These are phyloP conservation scores for Antedon bifida DNA, from an alignment of 35 echinoderm and acorn worm species.

Conservation along the genomic window DNA sequence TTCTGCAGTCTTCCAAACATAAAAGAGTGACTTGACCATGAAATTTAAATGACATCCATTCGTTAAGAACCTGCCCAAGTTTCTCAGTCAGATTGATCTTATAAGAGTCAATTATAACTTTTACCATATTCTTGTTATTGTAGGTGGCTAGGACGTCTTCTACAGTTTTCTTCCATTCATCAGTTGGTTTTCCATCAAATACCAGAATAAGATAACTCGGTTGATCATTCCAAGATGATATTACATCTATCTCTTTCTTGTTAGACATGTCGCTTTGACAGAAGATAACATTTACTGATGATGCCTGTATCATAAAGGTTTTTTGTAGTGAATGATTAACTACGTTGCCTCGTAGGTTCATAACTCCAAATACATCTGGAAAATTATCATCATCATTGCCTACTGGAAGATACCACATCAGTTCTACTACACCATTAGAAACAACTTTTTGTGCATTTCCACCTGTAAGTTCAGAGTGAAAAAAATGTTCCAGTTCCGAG, in stretches of 20 bases:
- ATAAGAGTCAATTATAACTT: not conserved
- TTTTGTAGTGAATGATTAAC: not conserved
- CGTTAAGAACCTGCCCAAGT: not conserved
- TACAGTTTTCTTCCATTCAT: not conserved
- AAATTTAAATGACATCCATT: not conserved
- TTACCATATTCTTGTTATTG: not conserved
- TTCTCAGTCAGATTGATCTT: not conserved
- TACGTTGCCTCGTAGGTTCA: not conserved
- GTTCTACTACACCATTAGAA: not conserved
- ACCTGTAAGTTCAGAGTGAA: not conserved
- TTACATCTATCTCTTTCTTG: not conserved
- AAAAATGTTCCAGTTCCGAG: slow-evolving; percentile 5
- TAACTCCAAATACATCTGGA: not conserved
- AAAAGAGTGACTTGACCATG: not conserved
- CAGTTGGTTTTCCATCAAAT: not conserved
- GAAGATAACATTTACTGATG: not conserved
- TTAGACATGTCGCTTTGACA: not conserved
- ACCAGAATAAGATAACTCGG: not conserved
- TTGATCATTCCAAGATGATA: not conserved
- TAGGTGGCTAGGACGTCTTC: not conserved
- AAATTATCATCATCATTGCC: not conserved
- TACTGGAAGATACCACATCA: not conserved
- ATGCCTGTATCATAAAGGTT: not conserved
- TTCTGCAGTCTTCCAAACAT: not conserved
- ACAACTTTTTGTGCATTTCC: not conserved